A percentile compares a stretch with the other conserved stretches of the same genome.
Conservation (phyloP, 64 coral and sea anemone species). For the Pocillopora damicornis region DNA sequence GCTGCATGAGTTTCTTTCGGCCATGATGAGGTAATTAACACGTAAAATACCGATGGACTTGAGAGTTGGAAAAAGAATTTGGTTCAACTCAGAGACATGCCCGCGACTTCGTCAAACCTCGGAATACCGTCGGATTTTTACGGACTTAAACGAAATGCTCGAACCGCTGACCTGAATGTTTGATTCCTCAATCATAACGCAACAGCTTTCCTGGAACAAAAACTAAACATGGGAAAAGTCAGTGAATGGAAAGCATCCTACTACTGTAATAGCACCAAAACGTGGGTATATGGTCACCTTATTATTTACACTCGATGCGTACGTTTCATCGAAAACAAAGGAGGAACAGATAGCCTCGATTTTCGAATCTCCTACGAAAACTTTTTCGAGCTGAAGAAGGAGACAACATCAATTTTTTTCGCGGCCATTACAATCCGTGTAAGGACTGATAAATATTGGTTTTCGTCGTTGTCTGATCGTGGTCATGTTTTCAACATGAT, state of each 20-base stretch:
- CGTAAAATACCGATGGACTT: neutral
- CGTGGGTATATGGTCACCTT: slow-evolving; percentile 80
- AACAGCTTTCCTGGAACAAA: neutral
- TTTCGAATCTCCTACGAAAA: slow-evolving; percentile 77
- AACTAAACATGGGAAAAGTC: slow-evolving; percentile 59
- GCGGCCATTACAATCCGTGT: slow-evolving; percentile 71
- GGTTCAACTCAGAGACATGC: slow-evolving; percentile 12
- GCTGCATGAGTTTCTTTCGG: slow-evolving; percentile 49
- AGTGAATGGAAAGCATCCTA: slow-evolving; percentile 92
- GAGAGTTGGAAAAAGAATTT: slow-evolving; percentile 5
- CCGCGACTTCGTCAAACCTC: slow-evolving; percentile 19
- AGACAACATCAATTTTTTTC: slow-evolving; percentile 69
- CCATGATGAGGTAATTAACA: slow-evolving; percentile 32
- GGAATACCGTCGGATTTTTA: neutral
- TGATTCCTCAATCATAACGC: neutral
- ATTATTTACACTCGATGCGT: slow-evolving; percentile 60
- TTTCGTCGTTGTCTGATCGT: slow-evolving; percentile 80
- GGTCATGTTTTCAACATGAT: slow-evolving; percentile 69
- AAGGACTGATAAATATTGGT: slow-evolving; percentile 78
- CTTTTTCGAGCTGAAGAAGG: slow-evolving; percentile 85
- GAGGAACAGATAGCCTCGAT: slow-evolving; percentile 6
- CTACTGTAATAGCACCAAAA: slow-evolving; percentile 62
- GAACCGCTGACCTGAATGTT: slow-evolving; percentile 11
- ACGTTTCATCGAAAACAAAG: slow-evolving; percentile 69
- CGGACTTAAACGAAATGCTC: neutral